Evolutionary conservation across 1,140 invertebrate genomes (phyloP).

Genomic region (Asbolus verrucosus): DNA sequence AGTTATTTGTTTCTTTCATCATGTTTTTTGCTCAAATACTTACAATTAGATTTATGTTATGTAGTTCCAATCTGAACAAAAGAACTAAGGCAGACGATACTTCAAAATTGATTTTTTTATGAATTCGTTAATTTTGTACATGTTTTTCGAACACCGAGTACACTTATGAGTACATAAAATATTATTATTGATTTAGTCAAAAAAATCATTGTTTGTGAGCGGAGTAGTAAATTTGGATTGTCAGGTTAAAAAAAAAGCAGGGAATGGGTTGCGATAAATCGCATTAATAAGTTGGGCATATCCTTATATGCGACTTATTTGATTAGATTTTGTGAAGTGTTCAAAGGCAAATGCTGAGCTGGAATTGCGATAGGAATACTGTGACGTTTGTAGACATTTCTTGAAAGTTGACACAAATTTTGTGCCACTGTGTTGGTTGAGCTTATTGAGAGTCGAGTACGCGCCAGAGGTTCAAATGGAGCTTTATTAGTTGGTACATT

Average conservation of each 20-base stretch:
- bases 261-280: constrained; percentile 8
- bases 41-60: too few relatives aligned
- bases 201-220: too few relatives aligned
- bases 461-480: background rate
- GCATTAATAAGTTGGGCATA: constrained; percentile 19
- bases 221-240: too few relatives aligned
- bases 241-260: too few relatives aligned
- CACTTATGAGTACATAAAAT: too few relatives aligned
- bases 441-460: background rate
- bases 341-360: constrained; percentile 34
- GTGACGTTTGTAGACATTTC: constrained; percentile 15
- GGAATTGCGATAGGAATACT: constrained; percentile 31
- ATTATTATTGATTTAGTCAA: too few relatives aligned
- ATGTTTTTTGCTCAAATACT: too few relatives aligned
- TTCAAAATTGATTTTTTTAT: too few relatives aligned
- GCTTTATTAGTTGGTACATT: background rate
- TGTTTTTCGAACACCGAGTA: too few relatives aligned
- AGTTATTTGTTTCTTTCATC: background rate
- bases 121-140: too few relatives aligned
- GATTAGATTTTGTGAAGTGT: constrained; percentile 26
- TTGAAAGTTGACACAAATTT: constrained; percentile 33
- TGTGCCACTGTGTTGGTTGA: constrained; percentile 15
- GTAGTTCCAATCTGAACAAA: too few relatives aligned
- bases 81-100: too few relatives aligned
- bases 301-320: constrained; percentile 9